phyloP scores from a whole-genome alignment of 2,888 invertebrate species.

The Chouioia cunea region DNA sequence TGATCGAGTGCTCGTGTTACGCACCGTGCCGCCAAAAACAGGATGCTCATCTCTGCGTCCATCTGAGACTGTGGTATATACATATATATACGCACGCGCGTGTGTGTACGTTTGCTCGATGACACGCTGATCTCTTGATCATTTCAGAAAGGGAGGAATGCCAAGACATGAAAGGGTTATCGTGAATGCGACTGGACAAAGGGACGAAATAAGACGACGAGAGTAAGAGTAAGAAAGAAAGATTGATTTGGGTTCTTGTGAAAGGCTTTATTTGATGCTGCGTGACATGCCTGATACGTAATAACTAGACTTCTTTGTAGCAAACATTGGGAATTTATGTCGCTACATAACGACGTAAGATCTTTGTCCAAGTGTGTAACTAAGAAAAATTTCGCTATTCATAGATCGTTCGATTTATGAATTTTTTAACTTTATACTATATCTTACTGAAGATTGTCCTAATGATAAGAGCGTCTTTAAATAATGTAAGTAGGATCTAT shows the following conservation, averaged over 20 bases:
- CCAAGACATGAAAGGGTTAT: conserved; percentile 40
- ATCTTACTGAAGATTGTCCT: too few species aligned
- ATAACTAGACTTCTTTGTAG: conserved; percentile 13
- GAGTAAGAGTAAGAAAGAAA: neutral
- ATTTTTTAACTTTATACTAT: too few species aligned
- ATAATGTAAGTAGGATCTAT: too few species aligned
- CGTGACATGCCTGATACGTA: conserved; percentile 17
- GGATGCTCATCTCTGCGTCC: neutral
- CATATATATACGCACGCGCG: neutral
- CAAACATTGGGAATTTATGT: conserved; percentile 4
- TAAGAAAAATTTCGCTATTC: too few species aligned
- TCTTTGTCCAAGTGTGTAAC: too few species aligned
- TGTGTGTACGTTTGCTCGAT: conserved; percentile 1
- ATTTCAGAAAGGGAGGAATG: conserved; percentile 26
- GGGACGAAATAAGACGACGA: conserved; percentile 17
- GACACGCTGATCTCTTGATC: conserved; percentile 43
- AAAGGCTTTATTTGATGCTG: conserved; percentile 14
- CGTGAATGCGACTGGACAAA: conserved; percentile 26
- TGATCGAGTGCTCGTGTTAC: conserved; percentile 42
- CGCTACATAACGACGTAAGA: neutral
- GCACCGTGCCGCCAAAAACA: neutral
- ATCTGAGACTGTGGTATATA: neutral
- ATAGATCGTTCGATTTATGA: too few species aligned
- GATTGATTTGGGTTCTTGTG: conserved; percentile 20
- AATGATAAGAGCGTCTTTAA: too few species aligned